Evolutionary conservation across 2,113 vertebrate species (phyloP).

Genomic region (Ictidomys tridecemlineatus): DNA sequence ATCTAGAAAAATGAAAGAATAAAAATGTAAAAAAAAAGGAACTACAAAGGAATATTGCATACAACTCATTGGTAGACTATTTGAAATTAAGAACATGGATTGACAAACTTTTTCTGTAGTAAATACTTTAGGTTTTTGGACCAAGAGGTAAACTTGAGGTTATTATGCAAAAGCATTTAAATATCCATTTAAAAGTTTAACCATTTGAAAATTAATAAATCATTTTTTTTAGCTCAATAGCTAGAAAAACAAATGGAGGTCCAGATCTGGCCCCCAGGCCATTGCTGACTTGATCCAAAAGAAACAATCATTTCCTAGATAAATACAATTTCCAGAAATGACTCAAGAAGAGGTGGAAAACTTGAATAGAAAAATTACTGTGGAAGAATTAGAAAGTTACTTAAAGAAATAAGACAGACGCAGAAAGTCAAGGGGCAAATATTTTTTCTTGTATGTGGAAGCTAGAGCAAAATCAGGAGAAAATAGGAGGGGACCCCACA

Average conservation of each 20-base stretch:
- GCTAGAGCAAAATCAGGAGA: too few species aligned
- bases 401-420: background rate
- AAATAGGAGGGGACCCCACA: too few species aligned
- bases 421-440: too few species aligned
- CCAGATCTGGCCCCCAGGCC: background rate
- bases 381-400: background rate
- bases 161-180: background rate
- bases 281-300: background rate
- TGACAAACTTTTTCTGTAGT: background rate
- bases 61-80: background rate
- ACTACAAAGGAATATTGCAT: background rate
- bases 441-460: too few species aligned
- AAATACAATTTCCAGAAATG: conserved; percentile 23
- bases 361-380: conserved; percentile 19
- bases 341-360: background rate
- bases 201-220: background rate
- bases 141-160: background rate
- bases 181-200: background rate
- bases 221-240: background rate
- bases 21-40: too few species aligned
- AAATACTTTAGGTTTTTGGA: conserved; percentile 4
- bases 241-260: background rate
- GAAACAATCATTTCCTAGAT: background rate
- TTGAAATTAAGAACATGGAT: background rate
- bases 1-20: too few species aligned